These are phyloP conservation scores for Accipiter cooperii DNA, from an alignment of 2,113 vertebrate species.

Conservation along the genomic window DNA sequence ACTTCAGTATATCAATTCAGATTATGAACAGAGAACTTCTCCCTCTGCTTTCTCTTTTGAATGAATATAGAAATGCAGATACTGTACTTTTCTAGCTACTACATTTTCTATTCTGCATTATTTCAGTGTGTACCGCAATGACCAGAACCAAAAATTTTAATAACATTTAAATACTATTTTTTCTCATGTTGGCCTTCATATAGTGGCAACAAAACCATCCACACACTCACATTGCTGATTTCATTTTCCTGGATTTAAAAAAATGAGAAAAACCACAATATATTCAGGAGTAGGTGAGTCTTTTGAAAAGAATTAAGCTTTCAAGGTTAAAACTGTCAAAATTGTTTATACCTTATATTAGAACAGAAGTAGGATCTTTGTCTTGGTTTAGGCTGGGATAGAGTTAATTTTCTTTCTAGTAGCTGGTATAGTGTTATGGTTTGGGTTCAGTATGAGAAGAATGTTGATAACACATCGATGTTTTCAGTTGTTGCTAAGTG, in stretches of 20 bases:
- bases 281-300: neutral
- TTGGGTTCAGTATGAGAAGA: too few species aligned
- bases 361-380: neutral
- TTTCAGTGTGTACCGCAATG: neutral
- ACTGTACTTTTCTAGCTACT: neutral
- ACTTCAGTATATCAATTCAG: neutral
- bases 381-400: too few species aligned
- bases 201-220: neutral
- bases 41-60: neutral
- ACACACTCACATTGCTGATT: neutral
- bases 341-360: neutral
- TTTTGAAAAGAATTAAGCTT: neutral
- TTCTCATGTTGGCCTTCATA: neutral
- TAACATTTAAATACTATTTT: neutral
- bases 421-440: too few species aligned
- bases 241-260: neutral
- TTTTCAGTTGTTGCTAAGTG: too few species aligned
- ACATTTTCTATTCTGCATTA: neutral
- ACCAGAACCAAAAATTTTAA: neutral
- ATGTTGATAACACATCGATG: too few species aligned
- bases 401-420: too few species aligned
- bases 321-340: neutral
- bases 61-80: neutral
- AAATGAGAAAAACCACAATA: accelerated
- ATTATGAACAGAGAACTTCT: neutral